A percentile compares a stretch with the other conserved stretches of the same genome.
Conservation (phyloP, 2,888 invertebrate species). For the Spisula solida region DNA sequence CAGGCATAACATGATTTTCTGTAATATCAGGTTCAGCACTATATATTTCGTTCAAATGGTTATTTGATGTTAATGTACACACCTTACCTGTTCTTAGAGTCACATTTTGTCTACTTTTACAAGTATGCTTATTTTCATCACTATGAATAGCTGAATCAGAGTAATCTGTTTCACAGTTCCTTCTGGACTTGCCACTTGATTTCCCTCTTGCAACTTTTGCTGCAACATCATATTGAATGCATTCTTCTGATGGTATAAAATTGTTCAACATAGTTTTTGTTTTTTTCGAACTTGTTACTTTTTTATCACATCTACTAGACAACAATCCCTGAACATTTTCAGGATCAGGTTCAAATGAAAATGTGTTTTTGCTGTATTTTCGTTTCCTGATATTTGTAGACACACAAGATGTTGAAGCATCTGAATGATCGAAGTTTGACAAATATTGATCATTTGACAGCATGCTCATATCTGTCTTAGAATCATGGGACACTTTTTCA, state of each 20-base stretch:
- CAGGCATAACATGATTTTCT: not conserved
- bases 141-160: not conserved
- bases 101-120: not conserved
- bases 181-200: not conserved
- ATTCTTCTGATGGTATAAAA: slow-evolving; percentile 46
- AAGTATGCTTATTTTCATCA: not conserved
- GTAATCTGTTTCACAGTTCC: not conserved
- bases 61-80: not conserved
- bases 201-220: not conserved
- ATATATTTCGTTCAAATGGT: not conserved
- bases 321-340: not conserved
- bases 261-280: slow-evolving; percentile 31
- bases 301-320: not conserved
- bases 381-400: not conserved
- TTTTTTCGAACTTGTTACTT: slow-evolving; percentile 1
- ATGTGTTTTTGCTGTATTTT: slow-evolving; percentile 9
- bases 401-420: not conserved
- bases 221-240: slow-evolving; percentile 30
- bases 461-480: not conserved
- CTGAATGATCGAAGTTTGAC: not conserved
- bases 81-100: not conserved
- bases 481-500: not conserved
- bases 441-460: not conserved
- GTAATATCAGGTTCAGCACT: not conserved
- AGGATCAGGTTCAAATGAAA: not conserved